Evolutionary conservation across 2,888 invertebrate genomes (phyloP), one percentile per base, ranked within the genome.

Genomic region (Drosophila birchii): DNA sequence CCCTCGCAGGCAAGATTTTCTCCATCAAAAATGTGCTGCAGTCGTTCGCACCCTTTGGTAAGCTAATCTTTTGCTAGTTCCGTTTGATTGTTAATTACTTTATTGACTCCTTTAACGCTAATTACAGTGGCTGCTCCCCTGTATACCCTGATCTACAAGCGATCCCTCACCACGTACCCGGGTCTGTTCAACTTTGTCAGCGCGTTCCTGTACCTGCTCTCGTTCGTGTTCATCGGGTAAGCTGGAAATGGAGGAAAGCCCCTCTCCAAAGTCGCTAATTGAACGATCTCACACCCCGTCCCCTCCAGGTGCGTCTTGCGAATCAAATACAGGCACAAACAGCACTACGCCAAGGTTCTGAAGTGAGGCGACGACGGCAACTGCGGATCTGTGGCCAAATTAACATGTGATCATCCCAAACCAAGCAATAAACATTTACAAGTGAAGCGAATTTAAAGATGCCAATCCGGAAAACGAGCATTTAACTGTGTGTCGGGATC

Each of bases 21-120:
- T 94, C 96, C 0, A 92, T 96, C 58, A 94, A 95, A 86, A 94
- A 95, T 36, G 94, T 95, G 5, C 86, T 95, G 32, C 96, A 96
- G 92, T 94, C 95, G 18, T 80, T 94, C 47, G 93, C 94, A 26
- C 95, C 95, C 1, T 92, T 96, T 57, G 87, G 82, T 83, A 66
- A 81, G 82, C 36, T 8, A 5, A 36, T 36, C 20, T 36, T 6
- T 16, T 34, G 51, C 26, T 44, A 49, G 44, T 41, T 54, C 12
- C n/a, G 18, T 9, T 54, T 54, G 12, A 18, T 36, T 41, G 29
- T 39, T 39, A 14, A 51, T 57, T 59, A 7, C 11, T 41, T 45
- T 64, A 53, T 45, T 58, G 45, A 76, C 41, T 39, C 36, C 51
- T 63, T 32, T 34, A 23, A 18, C 34, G 36, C 51, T 57, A 67